Percentiles rank a stretch among this genome's conserved stretches.
phyloP scores from a whole-genome alignment of 92 coral and sea anemone genomes.

The Metridium senile region DNA sequence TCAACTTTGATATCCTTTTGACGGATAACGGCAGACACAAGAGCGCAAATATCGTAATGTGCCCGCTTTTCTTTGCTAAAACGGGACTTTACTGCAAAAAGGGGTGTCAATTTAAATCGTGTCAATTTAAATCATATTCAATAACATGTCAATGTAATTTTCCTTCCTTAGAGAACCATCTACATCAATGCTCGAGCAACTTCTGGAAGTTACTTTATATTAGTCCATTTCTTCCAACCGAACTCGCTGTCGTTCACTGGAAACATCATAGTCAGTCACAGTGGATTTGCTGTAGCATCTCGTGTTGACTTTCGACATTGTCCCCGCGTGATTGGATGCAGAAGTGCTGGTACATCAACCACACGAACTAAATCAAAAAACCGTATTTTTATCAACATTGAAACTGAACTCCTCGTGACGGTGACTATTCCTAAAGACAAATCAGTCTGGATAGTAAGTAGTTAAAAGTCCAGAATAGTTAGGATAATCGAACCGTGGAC shows the following conservation, averaged over 20 bases:
- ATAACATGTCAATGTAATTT: too few relatives aligned
- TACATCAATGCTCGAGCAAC: conserved; percentile 59
- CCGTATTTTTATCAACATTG: conserved; percentile 58
- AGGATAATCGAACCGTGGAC: too few relatives aligned
- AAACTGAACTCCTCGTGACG: conserved; percentile 58
- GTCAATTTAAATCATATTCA: too few relatives aligned
- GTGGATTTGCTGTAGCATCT: conserved; percentile 68
- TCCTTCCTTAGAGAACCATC: conserved; percentile 66
- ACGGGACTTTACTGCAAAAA: too few relatives aligned
- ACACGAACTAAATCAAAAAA: conserved; percentile 55
- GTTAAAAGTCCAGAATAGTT: background rate
- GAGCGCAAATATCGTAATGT: too few relatives aligned
- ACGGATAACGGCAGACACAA: too few relatives aligned
- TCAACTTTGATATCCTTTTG: too few relatives aligned
- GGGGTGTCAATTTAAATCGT: too few relatives aligned
- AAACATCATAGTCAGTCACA: conserved; percentile 70
- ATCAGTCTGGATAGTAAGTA: conserved; percentile 94
- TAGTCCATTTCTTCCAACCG: conserved; percentile 93
- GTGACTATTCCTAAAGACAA: conserved; percentile 76
- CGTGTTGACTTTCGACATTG: conserved; percentile 73
- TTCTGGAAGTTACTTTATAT: conserved; percentile 79
- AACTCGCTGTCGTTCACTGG: conserved; percentile 74
- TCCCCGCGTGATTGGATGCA: conserved; percentile 91
- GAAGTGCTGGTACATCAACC: conserved; percentile 62
- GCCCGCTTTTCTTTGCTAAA: too few relatives aligned